Evolutionary conservation across 2,888 invertebrate genomes (phyloP).

Genomic region (Lapara coniferarum): DNA sequence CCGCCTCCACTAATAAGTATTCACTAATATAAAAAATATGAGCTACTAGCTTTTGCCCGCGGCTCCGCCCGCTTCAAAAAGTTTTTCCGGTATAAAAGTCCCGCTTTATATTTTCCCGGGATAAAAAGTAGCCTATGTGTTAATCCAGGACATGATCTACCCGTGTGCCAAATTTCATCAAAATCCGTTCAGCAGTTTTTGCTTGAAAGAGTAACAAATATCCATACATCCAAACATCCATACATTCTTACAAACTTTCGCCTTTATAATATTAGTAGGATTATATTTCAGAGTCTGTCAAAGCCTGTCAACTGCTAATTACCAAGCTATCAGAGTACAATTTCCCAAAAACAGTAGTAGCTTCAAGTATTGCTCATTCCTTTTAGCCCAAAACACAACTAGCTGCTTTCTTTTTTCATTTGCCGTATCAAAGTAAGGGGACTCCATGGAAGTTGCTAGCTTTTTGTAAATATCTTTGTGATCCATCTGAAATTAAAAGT

Average conservation of each 20-base stretch:
- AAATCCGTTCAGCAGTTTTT: too few species aligned
- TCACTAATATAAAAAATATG: not conserved
- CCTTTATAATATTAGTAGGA: too few species aligned
- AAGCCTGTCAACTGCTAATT: constrained; percentile 36
- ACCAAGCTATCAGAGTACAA: constrained; percentile 64
- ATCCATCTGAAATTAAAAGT: constrained; percentile 43
- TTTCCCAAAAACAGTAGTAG: constrained; percentile 61
- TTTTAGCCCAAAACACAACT: constrained; percentile 56
- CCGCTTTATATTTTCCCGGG: too few species aligned
- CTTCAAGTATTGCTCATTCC: constrained; percentile 58
- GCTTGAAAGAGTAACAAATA: too few species aligned
- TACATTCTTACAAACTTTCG: too few species aligned
- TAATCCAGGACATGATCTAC: too few species aligned
- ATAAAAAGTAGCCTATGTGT: too few species aligned
- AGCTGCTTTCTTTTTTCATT: constrained; percentile 55
- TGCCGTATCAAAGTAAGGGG: constrained; percentile 61
- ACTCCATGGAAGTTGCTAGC: constrained; percentile 64
- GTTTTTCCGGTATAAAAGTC: too few species aligned
- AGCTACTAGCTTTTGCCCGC: too few species aligned
- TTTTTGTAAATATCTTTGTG: constrained; percentile 56
- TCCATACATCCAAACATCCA: too few species aligned
- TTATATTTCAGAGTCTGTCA: not conserved
- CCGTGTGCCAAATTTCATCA: too few species aligned
- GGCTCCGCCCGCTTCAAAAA: too few species aligned
- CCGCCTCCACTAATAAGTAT: not conserved